Evolutionary conservation across 1,140 invertebrate genomes (phyloP), one percentile per base, ranked within the genome.

Genomic region (Solenopsis fugax): DNA sequence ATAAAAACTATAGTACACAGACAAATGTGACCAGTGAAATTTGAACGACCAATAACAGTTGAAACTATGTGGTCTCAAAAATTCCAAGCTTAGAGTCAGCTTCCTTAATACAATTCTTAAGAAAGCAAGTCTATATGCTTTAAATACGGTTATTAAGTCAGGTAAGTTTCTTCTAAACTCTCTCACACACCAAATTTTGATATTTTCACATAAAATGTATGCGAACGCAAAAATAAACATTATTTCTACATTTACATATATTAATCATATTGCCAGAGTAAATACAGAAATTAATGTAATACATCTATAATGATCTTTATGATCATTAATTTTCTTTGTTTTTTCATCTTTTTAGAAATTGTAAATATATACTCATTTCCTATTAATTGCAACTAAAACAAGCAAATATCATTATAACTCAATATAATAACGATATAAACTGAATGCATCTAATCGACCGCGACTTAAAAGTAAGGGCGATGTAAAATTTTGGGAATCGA

Each of bases 301-400:
- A 0, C 2, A 2, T 29, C 29, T 29, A 29, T 29, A 29, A n/a
- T n/a, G n/a, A n/a, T n/a, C n/a, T 29, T 29, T 29, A 2, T 29
- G 2, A 34, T 37, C 7, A 29, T 21, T 48, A 13, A 69, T 16
- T 69, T 48, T 24, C 21, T 48, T 24, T 16, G 10, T 3, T 69
- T 48, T 50, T 29, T 21, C 12, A 7, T 41, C 41, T 13, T 29
- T 45, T 0, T 18, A 3, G 9, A 71, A 37, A 69, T 50, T 71
- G 1, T 29, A 29, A 24, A 50, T 71, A 52, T 52, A 34, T 50
- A 24, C 7, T 29, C 3, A 71, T 52, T 29, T 71, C 24, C 12
- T 52, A 52, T 71, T 18, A 50, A 71, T 18, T 52, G 45, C 21
- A 71, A 52, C 13, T 50, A 29, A 24, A 71, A 71, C 21, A 71